A percentile compares a stretch with the other conserved stretches of the same genome.
phyloP scores from a whole-genome alignment of 2,113 vertebrate genomes.

The Passerina amoena region DNA sequence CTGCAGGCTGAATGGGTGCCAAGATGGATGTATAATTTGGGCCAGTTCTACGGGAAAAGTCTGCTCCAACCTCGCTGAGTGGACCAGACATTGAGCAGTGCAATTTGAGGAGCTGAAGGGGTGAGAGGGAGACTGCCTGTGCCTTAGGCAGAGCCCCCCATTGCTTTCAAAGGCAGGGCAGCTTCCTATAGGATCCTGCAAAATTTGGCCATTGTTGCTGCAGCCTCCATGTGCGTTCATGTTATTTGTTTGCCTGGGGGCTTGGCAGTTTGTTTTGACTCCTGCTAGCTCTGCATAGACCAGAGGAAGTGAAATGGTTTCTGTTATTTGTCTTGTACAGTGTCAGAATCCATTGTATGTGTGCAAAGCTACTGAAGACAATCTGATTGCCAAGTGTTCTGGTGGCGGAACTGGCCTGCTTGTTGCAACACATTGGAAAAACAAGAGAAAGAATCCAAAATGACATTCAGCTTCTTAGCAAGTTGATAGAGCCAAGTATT shows the following conservation, averaged over 20 bases:
- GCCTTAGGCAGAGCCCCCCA: not conserved
- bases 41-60: not conserved
- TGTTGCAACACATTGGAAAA: constrained; percentile 12
- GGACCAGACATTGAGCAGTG: not conserved
- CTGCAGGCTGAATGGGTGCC: not conserved
- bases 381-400: not conserved
- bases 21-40: not conserved
- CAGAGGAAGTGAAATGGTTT: not conserved
- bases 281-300: not conserved
- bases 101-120: not conserved
- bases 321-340: not conserved
- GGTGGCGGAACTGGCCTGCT: not conserved
- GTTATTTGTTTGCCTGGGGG: not conserved
- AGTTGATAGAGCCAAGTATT: constrained; percentile 14
- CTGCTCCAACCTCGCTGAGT: not conserved
- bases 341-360: not conserved
- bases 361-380: not conserved
- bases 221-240: not conserved
- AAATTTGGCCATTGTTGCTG: not conserved
- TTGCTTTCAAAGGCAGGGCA: not conserved
- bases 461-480: not conserved
- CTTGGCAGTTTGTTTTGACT: not conserved
- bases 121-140: not conserved
- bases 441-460: constrained; percentile 1
- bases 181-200: not conserved